These are phyloP conservation scores for Aphodius sticticus DNA, from an alignment of 2,888 invertebrate species.

Conservation along the genomic window DNA sequence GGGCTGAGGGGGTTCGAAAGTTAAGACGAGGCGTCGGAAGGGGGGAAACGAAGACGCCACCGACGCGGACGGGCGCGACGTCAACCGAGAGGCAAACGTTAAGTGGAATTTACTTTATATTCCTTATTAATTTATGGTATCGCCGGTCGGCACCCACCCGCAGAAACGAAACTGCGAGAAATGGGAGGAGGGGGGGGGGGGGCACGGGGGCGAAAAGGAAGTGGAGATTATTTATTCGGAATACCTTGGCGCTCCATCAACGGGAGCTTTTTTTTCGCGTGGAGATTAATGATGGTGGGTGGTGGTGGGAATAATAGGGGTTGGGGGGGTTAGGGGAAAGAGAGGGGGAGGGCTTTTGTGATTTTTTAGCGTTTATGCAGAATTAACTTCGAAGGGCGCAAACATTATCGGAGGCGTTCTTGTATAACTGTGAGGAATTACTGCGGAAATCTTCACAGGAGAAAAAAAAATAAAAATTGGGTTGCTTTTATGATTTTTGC, in stretches of 20 bases:
- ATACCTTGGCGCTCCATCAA: background rate
- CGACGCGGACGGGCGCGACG: background rate
- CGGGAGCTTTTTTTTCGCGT: background rate
- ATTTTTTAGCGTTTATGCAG: background rate
- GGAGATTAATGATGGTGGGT: background rate
- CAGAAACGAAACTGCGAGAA: background rate
- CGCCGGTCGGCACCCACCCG: background rate
- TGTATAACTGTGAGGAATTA: no score
- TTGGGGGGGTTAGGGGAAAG: background rate
- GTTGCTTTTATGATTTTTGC: no score
- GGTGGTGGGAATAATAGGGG: background rate
- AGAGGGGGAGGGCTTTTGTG: background rate
- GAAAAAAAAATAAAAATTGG: no score
- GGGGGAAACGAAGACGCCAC: no score
- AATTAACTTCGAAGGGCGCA: no score
- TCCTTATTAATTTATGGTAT: conserved; percentile 24
- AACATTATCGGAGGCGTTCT: no score
- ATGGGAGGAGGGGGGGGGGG: background rate
- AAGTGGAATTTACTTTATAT: conserved; percentile 21
- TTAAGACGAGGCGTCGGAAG: no score
- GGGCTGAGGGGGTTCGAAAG: background rate
- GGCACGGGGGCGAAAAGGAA: background rate
- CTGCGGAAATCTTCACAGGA: no score
- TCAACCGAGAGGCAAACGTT: conserved; percentile 8
- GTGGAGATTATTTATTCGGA: conserved; percentile 4